These are phyloP conservation scores for Palaemon carinicauda DNA, from an alignment of 1,140 invertebrate species.

Conservation along the genomic window DNA sequence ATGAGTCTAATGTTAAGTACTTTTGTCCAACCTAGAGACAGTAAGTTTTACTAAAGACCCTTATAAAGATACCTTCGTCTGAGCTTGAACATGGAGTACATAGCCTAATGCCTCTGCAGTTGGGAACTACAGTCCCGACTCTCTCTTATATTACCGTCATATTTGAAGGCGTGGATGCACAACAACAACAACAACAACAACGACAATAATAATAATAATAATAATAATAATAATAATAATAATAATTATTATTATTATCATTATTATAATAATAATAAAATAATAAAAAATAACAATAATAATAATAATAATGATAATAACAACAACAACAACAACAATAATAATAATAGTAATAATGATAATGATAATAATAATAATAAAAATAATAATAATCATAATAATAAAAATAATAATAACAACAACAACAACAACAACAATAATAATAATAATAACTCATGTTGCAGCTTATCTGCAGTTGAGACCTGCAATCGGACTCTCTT, in stretches of 20 bases:
- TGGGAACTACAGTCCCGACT: no score
- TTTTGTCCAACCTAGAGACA: no score
- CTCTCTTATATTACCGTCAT: no score
- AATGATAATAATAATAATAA: not conserved
- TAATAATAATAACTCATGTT: not conserved
- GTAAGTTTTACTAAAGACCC: no score
- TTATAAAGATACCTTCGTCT: no score
- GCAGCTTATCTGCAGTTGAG: not conserved
- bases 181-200: constrained; percentile 4
- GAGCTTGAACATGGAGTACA: no score
- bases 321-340: not conserved
- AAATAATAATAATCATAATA: not conserved
- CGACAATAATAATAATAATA: not conserved
- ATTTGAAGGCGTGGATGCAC: no score
- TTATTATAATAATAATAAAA: constrained; percentile 17
- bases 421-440: not conserved
- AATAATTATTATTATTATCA: constrained; percentile 14
- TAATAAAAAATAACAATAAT: not conserved
- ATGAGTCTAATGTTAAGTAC: no score
- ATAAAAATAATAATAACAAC: not conserved
- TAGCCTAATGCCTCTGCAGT: no score
- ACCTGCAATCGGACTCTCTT: not conserved
- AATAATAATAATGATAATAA: constrained; percentile 3
- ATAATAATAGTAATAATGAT: not conserved
- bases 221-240: constrained; percentile 15